Evolutionary conservation across 2,113 vertebrate genomes (phyloP).

Genomic region (Ia io): DNA sequence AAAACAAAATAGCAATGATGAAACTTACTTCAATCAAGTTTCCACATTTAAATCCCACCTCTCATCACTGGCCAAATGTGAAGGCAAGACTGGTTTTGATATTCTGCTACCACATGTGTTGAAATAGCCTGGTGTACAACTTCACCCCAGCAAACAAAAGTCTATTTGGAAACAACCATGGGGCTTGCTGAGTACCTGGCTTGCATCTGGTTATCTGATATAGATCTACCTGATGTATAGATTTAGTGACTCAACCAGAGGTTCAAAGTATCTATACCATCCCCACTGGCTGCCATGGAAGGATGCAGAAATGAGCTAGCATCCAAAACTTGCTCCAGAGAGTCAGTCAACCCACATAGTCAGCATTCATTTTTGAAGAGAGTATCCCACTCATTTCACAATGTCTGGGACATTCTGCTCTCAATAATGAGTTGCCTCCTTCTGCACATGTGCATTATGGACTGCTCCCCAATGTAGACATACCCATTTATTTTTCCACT

Average conservation of each 20-base stretch:
- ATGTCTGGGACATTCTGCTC: not conserved
- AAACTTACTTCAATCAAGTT: constrained; percentile 48
- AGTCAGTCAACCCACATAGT: not conserved
- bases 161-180: constrained; percentile 20
- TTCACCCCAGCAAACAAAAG: constrained; percentile 3
- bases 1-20: constrained; percentile 42
- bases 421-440: not conserved
- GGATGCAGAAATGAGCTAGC: not conserved
- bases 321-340: not conserved
- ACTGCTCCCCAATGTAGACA: not conserved
- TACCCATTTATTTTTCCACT: not conserved
- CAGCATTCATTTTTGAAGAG: not conserved
- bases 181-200: not conserved
- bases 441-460: rapidly evolving
- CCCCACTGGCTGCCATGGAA: not conserved
- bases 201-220: not conserved
- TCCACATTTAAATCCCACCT: constrained; percentile 1
- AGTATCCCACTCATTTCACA: not conserved
- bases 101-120: not conserved
- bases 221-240: not conserved
- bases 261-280: not conserved
- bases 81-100: constrained; percentile 26
- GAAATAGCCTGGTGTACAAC: constrained; percentile 29
- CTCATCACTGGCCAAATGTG: constrained; percentile 32
- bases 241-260: not conserved